A percentile compares a stretch with the other conserved stretches of the same genome.
phyloP scores from a whole-genome alignment of 2,113 vertebrate species.

The Gallinago paraguaiae region DNA sequence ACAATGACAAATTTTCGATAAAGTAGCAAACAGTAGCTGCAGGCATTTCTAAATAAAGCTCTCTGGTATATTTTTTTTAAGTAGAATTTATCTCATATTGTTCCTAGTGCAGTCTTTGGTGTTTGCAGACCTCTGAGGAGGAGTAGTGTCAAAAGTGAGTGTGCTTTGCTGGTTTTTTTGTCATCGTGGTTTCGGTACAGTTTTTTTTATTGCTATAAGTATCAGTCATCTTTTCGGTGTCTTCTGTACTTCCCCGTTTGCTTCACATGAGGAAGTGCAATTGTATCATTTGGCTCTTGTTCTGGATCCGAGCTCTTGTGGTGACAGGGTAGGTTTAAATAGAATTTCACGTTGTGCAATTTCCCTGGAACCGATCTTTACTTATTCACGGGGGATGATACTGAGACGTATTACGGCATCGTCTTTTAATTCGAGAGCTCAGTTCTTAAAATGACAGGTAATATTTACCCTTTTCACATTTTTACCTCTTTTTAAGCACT shows the following conservation, averaged over 20 bases:
- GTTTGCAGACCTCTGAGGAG: background rate
- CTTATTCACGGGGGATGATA: background rate
- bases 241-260: slow-evolving; percentile 35
- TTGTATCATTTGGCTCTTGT: background rate
- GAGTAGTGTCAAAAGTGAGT: background rate
- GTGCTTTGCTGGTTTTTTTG: background rate
- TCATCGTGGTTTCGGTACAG: background rate
- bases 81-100: background rate
- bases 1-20: background rate
- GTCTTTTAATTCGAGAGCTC: too few species aligned
- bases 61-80: background rate
- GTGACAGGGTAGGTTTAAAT: background rate
- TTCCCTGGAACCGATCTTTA: background rate
- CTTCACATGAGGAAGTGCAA: background rate
- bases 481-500: background rate
- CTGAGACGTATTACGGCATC: rapidly evolving
- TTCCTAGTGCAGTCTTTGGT: background rate
- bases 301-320: background rate
- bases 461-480: background rate
- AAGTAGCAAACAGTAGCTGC: background rate
- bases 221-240: background rate
- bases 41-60: background rate
- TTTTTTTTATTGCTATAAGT: background rate
- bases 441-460: background rate
- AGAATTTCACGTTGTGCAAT: background rate